Percentiles rank a stretch among this genome's conserved stretches.
phyloP scores from a whole-genome alignment of 2,888 invertebrate genomes.

The Pasiphila rectangulata region DNA sequence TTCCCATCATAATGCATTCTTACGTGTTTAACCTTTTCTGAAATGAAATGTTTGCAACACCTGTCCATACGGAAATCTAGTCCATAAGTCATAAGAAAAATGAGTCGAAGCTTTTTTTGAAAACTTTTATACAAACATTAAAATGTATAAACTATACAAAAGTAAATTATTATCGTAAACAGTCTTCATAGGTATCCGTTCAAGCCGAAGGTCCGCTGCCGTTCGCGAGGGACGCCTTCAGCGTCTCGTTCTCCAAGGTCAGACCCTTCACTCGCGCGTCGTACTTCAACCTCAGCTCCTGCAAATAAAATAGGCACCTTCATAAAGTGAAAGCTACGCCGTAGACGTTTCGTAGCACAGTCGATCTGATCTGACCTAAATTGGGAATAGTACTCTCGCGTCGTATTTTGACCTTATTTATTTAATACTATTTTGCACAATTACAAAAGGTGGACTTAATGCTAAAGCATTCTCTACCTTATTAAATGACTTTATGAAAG shows the following conservation, averaged over 20 bases:
- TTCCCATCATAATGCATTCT: background rate
- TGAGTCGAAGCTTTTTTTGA: too few species aligned
- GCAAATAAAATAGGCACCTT: slow-evolving; percentile 35
- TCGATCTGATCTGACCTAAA: too few species aligned
- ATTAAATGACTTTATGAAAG: too few species aligned
- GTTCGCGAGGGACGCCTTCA: slow-evolving; percentile 44
- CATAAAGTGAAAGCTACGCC: slow-evolving; percentile 14
- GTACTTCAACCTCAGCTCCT: slow-evolving; percentile 84
- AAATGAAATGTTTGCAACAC: too few species aligned
- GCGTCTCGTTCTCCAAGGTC: slow-evolving; percentile 73
- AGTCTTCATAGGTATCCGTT: slow-evolving; percentile 25
- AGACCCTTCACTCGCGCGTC: slow-evolving; percentile 83
- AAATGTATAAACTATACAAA: slow-evolving; percentile 27
- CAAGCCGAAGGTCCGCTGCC: slow-evolving; percentile 26
- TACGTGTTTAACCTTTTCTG: too few species aligned
- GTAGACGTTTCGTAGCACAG: slow-evolving; percentile 5
- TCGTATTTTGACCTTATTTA: too few species aligned
- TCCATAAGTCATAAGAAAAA: too few species aligned
- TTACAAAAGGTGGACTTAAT: too few species aligned
- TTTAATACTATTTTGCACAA: too few species aligned
- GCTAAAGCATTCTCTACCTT: too few species aligned
- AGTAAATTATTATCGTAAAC: slow-evolving; percentile 19
- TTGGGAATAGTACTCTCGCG: too few species aligned
- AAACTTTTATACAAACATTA: slow-evolving; percentile 2
- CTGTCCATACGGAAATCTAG: too few species aligned